These are phyloP conservation scores for Passer domesticus DNA, from an alignment of 2,113 vertebrate species.

Conservation along the genomic window DNA sequence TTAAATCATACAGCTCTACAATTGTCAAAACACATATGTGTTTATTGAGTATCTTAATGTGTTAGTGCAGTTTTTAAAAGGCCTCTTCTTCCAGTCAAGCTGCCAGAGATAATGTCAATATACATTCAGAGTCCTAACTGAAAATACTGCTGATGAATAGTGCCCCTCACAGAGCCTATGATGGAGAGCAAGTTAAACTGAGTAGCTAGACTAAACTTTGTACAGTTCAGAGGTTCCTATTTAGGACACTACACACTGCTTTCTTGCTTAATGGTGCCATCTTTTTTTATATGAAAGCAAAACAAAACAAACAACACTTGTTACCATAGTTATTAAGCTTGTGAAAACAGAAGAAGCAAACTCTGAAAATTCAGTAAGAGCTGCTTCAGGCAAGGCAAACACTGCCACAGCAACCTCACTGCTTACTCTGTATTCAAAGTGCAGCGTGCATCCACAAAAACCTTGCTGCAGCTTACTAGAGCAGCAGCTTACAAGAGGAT, in stretches of 20 bases:
- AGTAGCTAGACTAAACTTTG: background rate
- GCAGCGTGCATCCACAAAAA: background rate
- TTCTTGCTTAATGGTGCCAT: background rate
- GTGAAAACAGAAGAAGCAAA: background rate
- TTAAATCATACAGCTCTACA: background rate
- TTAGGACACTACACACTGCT: background rate
- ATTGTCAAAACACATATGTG: background rate
- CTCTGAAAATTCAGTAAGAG: background rate
- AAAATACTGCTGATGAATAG: background rate
- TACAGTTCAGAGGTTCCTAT: background rate
- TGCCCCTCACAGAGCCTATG: background rate
- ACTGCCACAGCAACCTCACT: background rate
- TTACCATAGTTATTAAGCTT: background rate
- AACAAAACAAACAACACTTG: background rate
- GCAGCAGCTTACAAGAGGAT: background rate
- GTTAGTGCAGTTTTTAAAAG: background rate
- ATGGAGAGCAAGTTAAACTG: background rate
- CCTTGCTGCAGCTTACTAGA: background rate
- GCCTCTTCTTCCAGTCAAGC: background rate
- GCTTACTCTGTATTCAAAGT: background rate
- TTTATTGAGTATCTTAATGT: background rate
- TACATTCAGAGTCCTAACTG: background rate
- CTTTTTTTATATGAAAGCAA: background rate
- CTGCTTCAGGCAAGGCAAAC: background rate
- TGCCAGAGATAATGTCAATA: conserved; percentile 2